A percentile compares a stretch with the other conserved stretches of the same genome.
Conservation (phyloP, 2,113 vertebrate genomes). For the Boleophthalmus pectinirostris region DNA sequence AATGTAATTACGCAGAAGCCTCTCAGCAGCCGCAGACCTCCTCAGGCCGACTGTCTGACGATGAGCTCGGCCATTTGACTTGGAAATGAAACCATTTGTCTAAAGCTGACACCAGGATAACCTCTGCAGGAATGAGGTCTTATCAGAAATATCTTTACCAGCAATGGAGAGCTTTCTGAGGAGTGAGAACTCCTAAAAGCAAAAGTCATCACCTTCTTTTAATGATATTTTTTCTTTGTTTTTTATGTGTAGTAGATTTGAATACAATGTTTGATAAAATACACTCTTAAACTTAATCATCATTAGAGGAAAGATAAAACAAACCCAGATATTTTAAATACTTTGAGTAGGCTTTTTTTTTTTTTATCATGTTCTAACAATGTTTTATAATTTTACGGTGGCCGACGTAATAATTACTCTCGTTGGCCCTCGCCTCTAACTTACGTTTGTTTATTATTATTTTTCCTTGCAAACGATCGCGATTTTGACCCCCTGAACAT, state of each 20-base stretch:
- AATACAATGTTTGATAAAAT: neutral
- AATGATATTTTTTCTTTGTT: neutral
- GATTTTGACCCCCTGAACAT: too few species aligned
- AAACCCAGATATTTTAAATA: too few species aligned
- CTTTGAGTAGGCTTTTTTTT: too few species aligned
- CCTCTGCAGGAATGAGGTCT: slow-evolving; percentile 3
- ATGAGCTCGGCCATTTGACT: slow-evolving; percentile 7
- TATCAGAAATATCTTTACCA: neutral
- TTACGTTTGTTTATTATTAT: too few species aligned
- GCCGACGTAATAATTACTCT: too few species aligned
- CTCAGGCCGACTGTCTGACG: neutral
- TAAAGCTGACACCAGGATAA: neutral
- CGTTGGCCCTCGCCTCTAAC: too few species aligned
- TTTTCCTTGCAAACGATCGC: too few species aligned
- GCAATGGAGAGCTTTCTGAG: neutral
- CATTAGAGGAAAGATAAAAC: too few species aligned
- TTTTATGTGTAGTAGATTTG: neutral
- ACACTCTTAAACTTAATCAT: neutral
- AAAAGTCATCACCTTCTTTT: neutral
- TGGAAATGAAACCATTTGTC: slow-evolving; percentile 26
- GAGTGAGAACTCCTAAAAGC: neutral
- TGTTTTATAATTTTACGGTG: too few species aligned
- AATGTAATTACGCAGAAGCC: neutral
- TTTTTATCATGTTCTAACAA: too few species aligned
- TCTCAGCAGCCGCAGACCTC: neutral